Conservation (phyloP, 2,113 vertebrate genomes). For the Helogale parvula region DNA sequence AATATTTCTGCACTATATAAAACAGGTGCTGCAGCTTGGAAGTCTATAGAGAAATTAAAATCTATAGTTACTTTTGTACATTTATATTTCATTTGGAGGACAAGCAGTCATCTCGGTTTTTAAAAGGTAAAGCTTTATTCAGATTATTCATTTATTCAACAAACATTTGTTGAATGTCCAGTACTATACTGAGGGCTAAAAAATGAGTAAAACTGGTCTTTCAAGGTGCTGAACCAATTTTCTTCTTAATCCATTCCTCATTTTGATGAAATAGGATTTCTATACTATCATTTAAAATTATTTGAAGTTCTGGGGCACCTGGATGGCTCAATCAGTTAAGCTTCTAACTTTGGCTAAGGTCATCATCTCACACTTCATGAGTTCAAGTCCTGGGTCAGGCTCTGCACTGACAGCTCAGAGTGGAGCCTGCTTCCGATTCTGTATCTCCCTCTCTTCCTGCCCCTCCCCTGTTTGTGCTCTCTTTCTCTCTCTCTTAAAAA, state of each 20-base stretch:
- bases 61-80: not conserved
- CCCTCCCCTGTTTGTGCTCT: no score
- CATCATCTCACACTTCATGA: no score
- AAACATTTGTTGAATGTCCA: not conserved
- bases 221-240: not conserved
- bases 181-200: not conserved
- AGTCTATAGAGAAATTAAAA: slow-evolving; percentile 11
- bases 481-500: no score
- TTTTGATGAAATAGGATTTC: not conserved
- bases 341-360: no score
- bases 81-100: not conserved
- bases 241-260: not conserved
- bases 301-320: not conserved
- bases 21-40: not conserved
- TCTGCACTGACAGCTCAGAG: no score
- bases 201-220: not conserved
- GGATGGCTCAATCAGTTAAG: no score
- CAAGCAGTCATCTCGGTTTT: not conserved
- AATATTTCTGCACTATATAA: not conserved
- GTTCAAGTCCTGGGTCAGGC: no score
- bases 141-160: slow-evolving; percentile 9
- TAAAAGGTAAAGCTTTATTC: not conserved
- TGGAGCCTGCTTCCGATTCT: no score
- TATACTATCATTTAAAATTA: not conserved
- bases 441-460: no score